These are phyloP conservation scores for Metellina segmentata DNA, from an alignment of 2,888 invertebrate species.

Conservation along the genomic window DNA sequence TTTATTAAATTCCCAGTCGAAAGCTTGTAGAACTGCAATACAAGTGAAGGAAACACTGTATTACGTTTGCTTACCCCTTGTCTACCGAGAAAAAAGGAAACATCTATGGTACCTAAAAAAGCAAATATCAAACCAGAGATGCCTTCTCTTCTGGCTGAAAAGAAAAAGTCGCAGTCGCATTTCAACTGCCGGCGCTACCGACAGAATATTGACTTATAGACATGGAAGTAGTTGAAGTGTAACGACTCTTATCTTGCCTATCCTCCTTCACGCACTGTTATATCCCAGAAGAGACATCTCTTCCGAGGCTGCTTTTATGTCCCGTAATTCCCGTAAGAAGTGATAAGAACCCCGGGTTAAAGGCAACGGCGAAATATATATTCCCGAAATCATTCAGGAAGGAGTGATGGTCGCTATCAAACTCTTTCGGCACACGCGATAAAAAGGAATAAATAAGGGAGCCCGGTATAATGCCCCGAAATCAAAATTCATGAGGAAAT, in stretches of 20 bases:
- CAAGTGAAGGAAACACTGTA: constrained; percentile 4
- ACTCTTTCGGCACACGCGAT: not conserved
- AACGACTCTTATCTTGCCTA: constrained; percentile 48
- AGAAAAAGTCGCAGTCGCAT: not conserved
- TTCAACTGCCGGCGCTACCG: constrained; percentile 18
- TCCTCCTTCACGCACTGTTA: not conserved
- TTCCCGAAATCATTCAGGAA: not conserved
- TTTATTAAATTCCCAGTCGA: no score
- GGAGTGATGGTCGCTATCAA: constrained; percentile 28
- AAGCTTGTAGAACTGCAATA: no score
- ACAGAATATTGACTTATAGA: constrained; percentile 59
- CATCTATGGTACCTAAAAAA: constrained; percentile 3
- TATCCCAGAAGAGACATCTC: constrained; percentile 53
- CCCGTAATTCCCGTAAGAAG: constrained; percentile 54
- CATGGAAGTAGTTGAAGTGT: constrained; percentile 41
- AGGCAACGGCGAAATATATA: constrained; percentile 30
- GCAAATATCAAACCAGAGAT: constrained; percentile 18
- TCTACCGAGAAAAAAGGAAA: constrained; percentile 3
- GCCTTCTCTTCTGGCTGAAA: not conserved
- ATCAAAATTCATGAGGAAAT: not conserved
- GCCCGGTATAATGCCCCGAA: not conserved
- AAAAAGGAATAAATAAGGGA: constrained; percentile 8
- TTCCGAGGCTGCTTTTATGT: constrained; percentile 39
- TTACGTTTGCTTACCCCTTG: constrained; percentile 17
- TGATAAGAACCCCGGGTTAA: constrained; percentile 39